Conservation (phyloP, 2,113 vertebrate genomes). For the Herpetotheres cachinnans region DNA sequence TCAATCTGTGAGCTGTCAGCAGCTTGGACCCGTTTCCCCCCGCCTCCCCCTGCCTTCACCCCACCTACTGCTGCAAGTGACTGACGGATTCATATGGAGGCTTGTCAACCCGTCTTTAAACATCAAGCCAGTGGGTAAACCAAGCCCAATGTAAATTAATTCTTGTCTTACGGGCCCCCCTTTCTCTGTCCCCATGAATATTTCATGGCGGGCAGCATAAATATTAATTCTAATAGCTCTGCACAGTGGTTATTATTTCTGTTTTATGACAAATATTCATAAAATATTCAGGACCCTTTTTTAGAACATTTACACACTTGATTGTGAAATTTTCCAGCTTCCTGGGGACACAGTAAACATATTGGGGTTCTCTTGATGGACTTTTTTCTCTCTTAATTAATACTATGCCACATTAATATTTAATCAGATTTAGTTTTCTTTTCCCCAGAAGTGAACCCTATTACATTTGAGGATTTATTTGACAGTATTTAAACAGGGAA, state of each 20-base stretch:
- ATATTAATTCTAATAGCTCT: slow-evolving; percentile 99
- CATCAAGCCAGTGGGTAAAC: slow-evolving; percentile 87
- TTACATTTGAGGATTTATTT: slow-evolving; percentile 56
- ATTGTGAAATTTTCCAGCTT: slow-evolving; percentile 78
- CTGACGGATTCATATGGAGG: slow-evolving; percentile 78
- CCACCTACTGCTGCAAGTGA: slow-evolving; percentile 73
- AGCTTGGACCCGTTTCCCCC: slow-evolving; percentile 59
- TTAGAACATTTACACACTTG: slow-evolving; percentile 87
- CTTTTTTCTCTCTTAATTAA: slow-evolving; percentile 77
- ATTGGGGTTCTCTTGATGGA: slow-evolving; percentile 80
- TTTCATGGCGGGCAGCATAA: slow-evolving; percentile 96
- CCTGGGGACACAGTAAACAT: slow-evolving; percentile 78
- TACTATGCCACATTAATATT: slow-evolving; percentile 73
- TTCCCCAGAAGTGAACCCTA: slow-evolving; percentile 67
- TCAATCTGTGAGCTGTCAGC: slow-evolving; percentile 89
- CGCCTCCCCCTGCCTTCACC: slow-evolving; percentile 42
- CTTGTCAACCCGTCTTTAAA: slow-evolving; percentile 86
- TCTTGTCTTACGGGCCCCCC: slow-evolving; percentile 80
- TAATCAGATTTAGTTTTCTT: slow-evolving; percentile 69
- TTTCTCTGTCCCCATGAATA: slow-evolving; percentile 93
- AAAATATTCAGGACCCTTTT: slow-evolving; percentile 91
- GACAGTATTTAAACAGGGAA: slow-evolving; percentile 69
- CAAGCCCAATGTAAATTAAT: slow-evolving; percentile 86
- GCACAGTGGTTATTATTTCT: slow-evolving; percentile 98
- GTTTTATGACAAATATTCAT: slow-evolving; percentile 95